Conservation (phyloP, 2,797 vertebrate genomes). For the Diplodus sargus region DNA sequence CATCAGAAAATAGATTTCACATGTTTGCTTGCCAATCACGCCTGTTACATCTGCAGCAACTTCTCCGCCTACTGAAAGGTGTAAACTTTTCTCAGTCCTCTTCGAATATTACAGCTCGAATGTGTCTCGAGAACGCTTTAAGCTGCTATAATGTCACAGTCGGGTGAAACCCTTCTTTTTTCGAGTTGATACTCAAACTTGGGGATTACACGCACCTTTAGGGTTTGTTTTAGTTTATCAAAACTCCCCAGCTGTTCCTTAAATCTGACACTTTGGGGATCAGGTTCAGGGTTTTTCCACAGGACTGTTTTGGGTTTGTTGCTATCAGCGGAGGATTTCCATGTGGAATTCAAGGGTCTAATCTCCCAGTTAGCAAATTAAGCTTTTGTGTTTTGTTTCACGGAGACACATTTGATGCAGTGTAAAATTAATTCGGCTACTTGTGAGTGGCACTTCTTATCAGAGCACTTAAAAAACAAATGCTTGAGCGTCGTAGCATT, state of each 20-base stretch:
- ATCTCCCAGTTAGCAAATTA: conserved; percentile 18
- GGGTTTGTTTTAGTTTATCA: conserved; percentile 16
- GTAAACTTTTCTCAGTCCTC: conserved; percentile 40
- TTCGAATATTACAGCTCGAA: conserved; percentile 11
- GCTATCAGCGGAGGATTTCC: neutral
- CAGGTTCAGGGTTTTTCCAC: neutral
- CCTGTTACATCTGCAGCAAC: conserved; percentile 26
- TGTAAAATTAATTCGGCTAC: neutral
- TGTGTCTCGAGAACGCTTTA: conserved; percentile 18
- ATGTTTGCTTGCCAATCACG: conserved; percentile 51
- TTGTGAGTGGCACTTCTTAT: conserved; percentile 11
- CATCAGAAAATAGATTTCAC: conserved; percentile 55
- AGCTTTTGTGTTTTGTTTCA: conserved; percentile 10
- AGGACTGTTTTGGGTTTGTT: neutral
- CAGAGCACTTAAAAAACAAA: neutral
- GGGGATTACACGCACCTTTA: conserved; percentile 8
- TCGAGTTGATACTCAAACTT: neutral
- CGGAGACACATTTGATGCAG: conserved; percentile 9
- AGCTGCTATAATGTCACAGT: conserved; percentile 6
- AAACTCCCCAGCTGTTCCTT: neutral
- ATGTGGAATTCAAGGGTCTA: neutral
- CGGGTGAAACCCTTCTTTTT: conserved; percentile 14
- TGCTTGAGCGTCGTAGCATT: neutral
- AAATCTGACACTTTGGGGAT: conserved; percentile 9
- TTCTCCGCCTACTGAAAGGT: conserved; percentile 34